phyloP scores from a whole-genome alignment of 2,113 vertebrate genomes.

The Cinclus cinclus region DNA sequence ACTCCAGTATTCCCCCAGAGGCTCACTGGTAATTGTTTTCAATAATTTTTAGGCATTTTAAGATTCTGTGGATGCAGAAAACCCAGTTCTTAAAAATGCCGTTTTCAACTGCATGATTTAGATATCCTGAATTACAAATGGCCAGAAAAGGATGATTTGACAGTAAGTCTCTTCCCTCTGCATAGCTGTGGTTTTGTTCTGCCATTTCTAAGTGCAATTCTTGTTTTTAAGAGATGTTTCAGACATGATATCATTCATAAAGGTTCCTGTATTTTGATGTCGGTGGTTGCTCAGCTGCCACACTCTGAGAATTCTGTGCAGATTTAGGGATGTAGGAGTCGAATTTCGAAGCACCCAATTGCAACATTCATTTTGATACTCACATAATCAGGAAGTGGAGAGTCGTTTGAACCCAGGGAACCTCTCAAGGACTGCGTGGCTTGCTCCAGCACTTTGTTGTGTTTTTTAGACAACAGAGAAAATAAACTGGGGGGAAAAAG shows the following conservation, averaged over 20 bases:
- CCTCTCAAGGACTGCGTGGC: slow-evolving; percentile 92
- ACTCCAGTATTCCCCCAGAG: neutral
- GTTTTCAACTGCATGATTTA: neutral
- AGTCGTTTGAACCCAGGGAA: slow-evolving; percentile 78
- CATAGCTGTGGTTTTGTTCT: slow-evolving; percentile 38
- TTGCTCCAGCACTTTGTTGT: slow-evolving; percentile 98
- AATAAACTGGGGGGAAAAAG: slow-evolving; percentile 79
- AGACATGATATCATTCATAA: slow-evolving; percentile 52
- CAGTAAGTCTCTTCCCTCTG: neutral
- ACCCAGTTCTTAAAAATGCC: neutral
- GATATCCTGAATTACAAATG: neutral
- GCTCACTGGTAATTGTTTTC: neutral
- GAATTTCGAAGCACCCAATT: neutral
- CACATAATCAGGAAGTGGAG: slow-evolving; percentile 93
- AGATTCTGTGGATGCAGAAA: neutral
- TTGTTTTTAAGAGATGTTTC: neutral
- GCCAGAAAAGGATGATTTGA: neutral
- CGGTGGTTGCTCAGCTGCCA: neutral
- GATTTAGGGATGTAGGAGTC: neutral
- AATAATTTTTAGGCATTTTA: neutral
- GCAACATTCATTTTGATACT: slow-evolving; percentile 72
- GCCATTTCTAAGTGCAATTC: slow-evolving; percentile 1
- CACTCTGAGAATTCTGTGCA: neutral
- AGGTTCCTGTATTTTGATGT: slow-evolving; percentile 56
- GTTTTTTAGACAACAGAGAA: slow-evolving; percentile 97